Evolutionary conservation across 1,140 invertebrate species (phyloP).

Genomic region (Pinna nobilis): DNA sequence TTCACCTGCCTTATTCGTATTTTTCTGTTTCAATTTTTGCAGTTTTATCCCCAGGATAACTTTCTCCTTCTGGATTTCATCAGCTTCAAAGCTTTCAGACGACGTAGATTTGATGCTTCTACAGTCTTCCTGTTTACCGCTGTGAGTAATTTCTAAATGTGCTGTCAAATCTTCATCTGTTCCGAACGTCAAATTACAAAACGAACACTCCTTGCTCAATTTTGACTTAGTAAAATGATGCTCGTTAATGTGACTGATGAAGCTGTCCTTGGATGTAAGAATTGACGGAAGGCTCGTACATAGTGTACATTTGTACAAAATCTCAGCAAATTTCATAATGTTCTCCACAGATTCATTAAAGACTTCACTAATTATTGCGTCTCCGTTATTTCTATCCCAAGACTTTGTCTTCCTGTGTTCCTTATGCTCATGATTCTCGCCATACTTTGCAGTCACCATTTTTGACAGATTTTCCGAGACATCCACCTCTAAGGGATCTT

Average conservation of each 20-base stretch:
- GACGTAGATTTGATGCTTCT: background rate
- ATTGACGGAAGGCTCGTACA: slow-evolving; percentile 66
- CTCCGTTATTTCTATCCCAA: no score
- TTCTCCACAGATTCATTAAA: slow-evolving; percentile 33
- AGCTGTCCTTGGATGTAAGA: slow-evolving; percentile 60
- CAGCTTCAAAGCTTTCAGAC: slow-evolving; percentile 20
- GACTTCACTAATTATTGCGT: slow-evolving; percentile 7
- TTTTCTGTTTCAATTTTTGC: background rate
- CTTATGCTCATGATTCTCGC: no score
- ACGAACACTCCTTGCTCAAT: slow-evolving; percentile 38
- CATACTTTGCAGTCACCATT: no score
- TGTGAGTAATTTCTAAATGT: slow-evolving; percentile 40
- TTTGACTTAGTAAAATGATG: slow-evolving; percentile 53
- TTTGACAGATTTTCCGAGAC: no score
- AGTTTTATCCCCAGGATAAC: slow-evolving; percentile 33
- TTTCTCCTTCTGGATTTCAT: slow-evolving; percentile 19
- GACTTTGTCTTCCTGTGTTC: no score
- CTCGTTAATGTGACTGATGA: slow-evolving; percentile 56
- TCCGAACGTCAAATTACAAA: slow-evolving; percentile 57
- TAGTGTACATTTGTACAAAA: slow-evolving; percentile 66
- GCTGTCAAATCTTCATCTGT: slow-evolving; percentile 58
- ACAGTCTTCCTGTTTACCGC: background rate
- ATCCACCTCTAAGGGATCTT: background rate
- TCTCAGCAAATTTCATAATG: slow-evolving; percentile 64
- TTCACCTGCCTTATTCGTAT: slow-evolving; percentile 1